These are phyloP conservation scores for Drosophila gunungcola DNA, from an alignment of 1,140 invertebrate genomes.

Conservation along the genomic window DNA sequence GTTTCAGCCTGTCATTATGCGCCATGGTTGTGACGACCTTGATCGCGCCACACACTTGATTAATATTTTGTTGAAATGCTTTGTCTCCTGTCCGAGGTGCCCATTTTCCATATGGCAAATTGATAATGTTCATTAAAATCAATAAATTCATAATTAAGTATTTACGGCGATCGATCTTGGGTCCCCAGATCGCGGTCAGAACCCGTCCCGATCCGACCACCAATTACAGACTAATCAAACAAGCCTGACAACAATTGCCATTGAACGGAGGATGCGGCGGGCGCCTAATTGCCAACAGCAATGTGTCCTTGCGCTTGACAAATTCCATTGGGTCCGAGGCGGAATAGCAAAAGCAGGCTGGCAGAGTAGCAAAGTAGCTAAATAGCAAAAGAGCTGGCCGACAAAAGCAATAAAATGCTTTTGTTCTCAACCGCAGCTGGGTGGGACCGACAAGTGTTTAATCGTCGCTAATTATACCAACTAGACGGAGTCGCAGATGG, in stretches of 20 bases:
- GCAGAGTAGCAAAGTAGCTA: constrained; percentile 43
- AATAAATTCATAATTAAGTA: constrained; percentile 77
- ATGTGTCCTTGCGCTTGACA: constrained; percentile 82
- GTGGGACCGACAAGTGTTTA: constrained; percentile 82
- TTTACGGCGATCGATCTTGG: constrained; percentile 38
- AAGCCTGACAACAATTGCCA: constrained; percentile 82
- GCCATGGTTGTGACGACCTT: constrained; percentile 24
- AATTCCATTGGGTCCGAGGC: constrained; percentile 59
- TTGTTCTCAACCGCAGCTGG: constrained; percentile 68
- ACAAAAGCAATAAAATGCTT: constrained; percentile 68
- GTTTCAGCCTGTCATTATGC: constrained; percentile 36
- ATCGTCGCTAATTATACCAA: constrained; percentile 80
- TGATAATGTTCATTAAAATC: constrained; percentile 80
- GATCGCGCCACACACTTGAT: constrained; percentile 44
- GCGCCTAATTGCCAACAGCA: constrained; percentile 70
- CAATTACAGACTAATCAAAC: constrained; percentile 80
- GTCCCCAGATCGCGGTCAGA: background rate
- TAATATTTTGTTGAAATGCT: constrained; percentile 57
- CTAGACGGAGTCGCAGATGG: constrained; percentile 32
- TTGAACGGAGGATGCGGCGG: constrained; percentile 51
- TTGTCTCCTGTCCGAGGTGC: constrained; percentile 18
- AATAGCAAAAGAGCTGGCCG: constrained; percentile 27
- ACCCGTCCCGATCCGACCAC: constrained; percentile 6
- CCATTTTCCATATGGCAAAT: constrained; percentile 54
- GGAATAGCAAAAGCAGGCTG: constrained; percentile 20